A percentile compares a stretch with the other conserved stretches of the same genome.
phyloP scores from a whole-genome alignment of 2,797 vertebrate genomes.

The Molossus alvarezi region DNA sequence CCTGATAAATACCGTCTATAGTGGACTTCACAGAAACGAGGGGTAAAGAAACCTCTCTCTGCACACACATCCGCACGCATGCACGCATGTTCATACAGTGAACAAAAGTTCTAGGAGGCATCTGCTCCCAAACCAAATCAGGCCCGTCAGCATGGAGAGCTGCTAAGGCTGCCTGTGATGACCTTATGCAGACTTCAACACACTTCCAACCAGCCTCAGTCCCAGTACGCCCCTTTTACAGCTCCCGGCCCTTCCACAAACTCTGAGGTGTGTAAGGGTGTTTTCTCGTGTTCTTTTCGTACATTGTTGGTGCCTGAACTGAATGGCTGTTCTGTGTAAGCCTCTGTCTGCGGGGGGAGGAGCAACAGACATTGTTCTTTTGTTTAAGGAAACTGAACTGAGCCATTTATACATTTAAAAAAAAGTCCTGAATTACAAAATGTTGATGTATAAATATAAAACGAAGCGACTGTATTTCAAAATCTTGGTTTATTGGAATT shows the following conservation, averaged over 20 bases:
- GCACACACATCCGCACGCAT: not conserved
- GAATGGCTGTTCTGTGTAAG: not conserved
- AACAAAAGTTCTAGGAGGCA: not conserved
- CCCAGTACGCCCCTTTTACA: not conserved
- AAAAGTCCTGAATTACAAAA: slow-evolving; percentile 3
- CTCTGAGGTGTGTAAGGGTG: not conserved
- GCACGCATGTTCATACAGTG: not conserved
- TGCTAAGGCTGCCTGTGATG: not conserved
- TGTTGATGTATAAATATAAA: slow-evolving; percentile 58
- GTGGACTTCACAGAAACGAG: not conserved
- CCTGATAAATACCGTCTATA: not conserved
- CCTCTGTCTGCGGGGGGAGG: not conserved
- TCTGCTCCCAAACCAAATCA: not conserved
- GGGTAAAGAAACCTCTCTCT: not conserved
- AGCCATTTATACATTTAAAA: not conserved
- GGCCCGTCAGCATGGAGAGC: not conserved
- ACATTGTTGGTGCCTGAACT: not conserved
- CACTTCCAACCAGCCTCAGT: not conserved
- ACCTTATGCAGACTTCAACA: not conserved
- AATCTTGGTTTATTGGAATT: not conserved
- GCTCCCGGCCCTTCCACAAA: not conserved
- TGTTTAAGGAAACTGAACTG: slow-evolving; percentile 33
- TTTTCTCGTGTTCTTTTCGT: not conserved
- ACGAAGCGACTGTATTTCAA: slow-evolving; percentile 24
- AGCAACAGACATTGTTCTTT: slow-evolving; percentile 10